Evolutionary conservation across 2,113 vertebrate species (phyloP), one percentile per base, ranked within the genome.

Genomic region (Syngnathus scovelli): DNA sequence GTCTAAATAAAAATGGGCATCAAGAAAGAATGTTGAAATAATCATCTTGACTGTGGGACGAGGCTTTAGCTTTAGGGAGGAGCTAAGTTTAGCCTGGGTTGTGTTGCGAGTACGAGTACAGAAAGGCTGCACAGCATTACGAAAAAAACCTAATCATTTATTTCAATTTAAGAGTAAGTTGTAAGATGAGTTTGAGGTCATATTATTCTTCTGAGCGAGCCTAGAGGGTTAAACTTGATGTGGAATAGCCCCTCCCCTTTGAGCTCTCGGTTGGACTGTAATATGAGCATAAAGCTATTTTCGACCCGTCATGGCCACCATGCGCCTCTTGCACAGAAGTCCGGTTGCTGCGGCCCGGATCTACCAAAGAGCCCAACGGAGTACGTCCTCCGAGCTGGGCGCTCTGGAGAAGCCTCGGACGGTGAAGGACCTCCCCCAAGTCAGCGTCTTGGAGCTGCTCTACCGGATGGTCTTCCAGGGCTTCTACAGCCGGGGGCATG

Each of bases 381-480:
- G 55, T 8, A 23, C 69, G 36, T 66, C 79, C 4, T 68, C 80
- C 1, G 23, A 60, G 44, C 4, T 72, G 0, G 36, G 51, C 7
- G 9, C 55, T 38, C 62, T 74, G 51, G 68, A 64, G 7, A 83
- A 85, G 21, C 78, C 72, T 41, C 78, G 55, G 67, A 85, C 83
- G 0, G 16, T 61, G 1, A 67, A 82, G 52, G 88, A 91, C 62
- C 85, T 91, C 4, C 89, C 84, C 1, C 65, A 6, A 0, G 74
- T 88, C 68, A 79, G 68, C 51, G 23, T 71, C 23, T 56, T 62
- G 58, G 71, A 78, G 39, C 37, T 86, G 33, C 9, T 91, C 1
- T 91, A 85, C 83, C 90, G 84, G 52, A 7, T 91, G 64, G 12
- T 80, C 10, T 83, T 89, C 68, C 78, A 85, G 72, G 86, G 90